These are phyloP conservation scores for Pardalotus punctatus DNA, from an alignment of 2,113 vertebrate genomes.

Conservation along the genomic window DNA sequence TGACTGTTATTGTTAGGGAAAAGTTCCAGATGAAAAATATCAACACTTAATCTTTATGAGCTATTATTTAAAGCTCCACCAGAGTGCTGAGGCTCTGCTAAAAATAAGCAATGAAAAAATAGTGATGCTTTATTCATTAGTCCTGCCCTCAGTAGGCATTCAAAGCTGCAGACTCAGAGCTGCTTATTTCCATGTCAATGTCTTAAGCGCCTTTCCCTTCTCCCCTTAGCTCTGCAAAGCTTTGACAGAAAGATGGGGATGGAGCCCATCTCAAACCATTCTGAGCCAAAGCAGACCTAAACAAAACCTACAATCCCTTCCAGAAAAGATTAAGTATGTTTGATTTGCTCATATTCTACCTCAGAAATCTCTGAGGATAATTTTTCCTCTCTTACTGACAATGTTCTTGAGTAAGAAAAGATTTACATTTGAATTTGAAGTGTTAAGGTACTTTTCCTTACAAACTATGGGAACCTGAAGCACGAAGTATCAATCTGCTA, in stretches of 20 bases:
- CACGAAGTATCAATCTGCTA: background rate
- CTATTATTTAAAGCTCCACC: background rate
- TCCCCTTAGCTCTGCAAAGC: background rate
- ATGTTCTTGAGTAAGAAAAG: background rate
- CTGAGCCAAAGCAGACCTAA: background rate
- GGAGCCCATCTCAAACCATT: background rate
- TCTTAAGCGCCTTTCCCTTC: background rate
- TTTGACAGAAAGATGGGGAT: background rate
- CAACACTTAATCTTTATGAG: background rate
- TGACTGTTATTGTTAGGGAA: background rate
- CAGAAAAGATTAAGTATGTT: background rate
- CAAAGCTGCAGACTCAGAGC: background rate
- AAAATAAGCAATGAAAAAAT: background rate
- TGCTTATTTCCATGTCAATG: slow-evolving; percentile 1
- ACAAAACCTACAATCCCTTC: background rate
- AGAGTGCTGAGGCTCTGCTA: background rate
- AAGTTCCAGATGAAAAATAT: background rate
- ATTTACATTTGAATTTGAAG: slow-evolving; percentile 32
- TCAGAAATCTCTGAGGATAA: background rate
- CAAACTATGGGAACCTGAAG: background rate
- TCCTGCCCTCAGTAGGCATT: background rate
- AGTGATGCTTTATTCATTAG: background rate
- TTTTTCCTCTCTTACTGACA: background rate
- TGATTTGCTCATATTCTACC: background rate
- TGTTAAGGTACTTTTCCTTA: background rate